These are phyloP conservation scores for Hypanus sabinus DNA, from an alignment of 2,113 vertebrate genomes.

Conservation along the genomic window DNA sequence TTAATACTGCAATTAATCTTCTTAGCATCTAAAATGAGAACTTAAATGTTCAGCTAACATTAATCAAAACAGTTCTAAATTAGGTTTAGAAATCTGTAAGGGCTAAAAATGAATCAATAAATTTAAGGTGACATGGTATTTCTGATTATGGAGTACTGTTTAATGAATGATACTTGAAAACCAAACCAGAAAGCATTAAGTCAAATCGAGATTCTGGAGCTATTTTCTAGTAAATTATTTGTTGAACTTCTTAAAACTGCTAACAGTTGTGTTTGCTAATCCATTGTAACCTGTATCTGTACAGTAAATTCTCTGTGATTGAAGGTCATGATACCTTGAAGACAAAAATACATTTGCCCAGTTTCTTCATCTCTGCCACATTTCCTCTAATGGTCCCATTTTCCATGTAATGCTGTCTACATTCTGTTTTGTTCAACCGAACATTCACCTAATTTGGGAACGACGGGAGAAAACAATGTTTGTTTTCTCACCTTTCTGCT, in stretches of 20 bases:
- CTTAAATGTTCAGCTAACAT: constrained; percentile 23
- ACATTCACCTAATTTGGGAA: no score
- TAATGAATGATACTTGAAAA: neutral
- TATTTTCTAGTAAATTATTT: neutral
- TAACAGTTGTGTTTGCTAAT: neutral
- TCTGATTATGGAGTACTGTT: constrained; percentile 23
- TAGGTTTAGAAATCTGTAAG: constrained; percentile 13
- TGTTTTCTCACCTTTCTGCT: no score
- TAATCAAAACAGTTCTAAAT: constrained; percentile 26
- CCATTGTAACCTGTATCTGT: neutral
- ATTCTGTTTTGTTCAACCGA: no score
- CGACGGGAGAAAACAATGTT: no score
- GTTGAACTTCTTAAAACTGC: neutral
- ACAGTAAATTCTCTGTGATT: neutral
- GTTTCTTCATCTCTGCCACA: no score
- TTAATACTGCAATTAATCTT: constrained; percentile 35
- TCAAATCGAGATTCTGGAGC: neutral
- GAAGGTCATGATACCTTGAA: no score
- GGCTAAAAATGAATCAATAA: constrained; percentile 29
- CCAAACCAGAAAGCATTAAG: neutral
- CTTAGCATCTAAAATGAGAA: constrained; percentile 36
- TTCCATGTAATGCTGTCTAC: no score
- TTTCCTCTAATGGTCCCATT: no score
- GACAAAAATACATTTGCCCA: no score
- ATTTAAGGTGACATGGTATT: constrained; percentile 19